Evolutionary conservation across 1,140 invertebrate genomes (phyloP), one percentile per base, ranked within the genome.

Genomic region (Drosophila nigromelanica): DNA sequence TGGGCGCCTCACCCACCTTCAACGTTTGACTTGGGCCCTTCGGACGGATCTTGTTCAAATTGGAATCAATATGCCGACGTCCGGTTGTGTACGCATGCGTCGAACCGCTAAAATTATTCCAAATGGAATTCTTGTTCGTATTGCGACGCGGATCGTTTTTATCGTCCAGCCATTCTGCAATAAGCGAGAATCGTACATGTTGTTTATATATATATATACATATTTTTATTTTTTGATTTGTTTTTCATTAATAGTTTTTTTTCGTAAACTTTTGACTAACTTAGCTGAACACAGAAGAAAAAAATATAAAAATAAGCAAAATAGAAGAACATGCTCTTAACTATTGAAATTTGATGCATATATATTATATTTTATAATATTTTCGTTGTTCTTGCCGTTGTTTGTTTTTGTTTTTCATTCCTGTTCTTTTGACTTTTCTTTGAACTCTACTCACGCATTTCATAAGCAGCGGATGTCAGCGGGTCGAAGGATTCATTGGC

Each of bases 11-110:
- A 81, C 73, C 62, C 92, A 96, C 95, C 93, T 97, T 97, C 14
- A 97, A 90, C 3, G 96, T 97, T 92, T 97, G 96, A 79, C 95
- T 96, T 69, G 95, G 95, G 14, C 96, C 93, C 92, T 96, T 95
- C 18, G 95, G 94, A 62, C 95, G 93, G 14, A 95, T 94, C 76
- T 95, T 95, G 73, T 90, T 92, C 55, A 92, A 74, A 78, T 90
- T 91, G 39, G 90, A 91, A 66, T 92, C 91, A 42, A 12, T 95
- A 93, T 78, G 87, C 35, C 93, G 91, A 60, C 96, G 92, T 5
- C 96, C 96, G 8, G 96, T 97, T 12, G 96, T 97, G 76, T 97
- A 97, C 4, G 96, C 96, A 78, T 96, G 95, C 2, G 93, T 93
- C 60, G 94, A 94, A 1, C 95, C 94, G 73, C 90, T 85, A 24